Evolutionary conservation across 2,113 vertebrate species (phyloP), one percentile per base, ranked within the genome.

Genomic region (Brachypodius melanocephalos): DNA sequence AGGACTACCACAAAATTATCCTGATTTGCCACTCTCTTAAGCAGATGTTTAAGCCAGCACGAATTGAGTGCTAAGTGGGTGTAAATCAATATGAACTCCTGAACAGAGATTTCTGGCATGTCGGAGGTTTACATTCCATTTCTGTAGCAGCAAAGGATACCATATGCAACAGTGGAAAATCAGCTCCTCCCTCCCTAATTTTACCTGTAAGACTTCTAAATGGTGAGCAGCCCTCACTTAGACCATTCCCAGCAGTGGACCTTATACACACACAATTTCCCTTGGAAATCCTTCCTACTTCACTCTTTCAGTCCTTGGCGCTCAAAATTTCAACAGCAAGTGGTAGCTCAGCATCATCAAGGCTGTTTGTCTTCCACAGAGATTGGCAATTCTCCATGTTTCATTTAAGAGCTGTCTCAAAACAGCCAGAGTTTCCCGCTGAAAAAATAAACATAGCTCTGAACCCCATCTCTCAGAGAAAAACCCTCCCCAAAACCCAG

Each of bases 1-100:
- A 24, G 32, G 67, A 68, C 79, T 69, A 46, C 38, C 46, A 77
- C 51, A 86, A 74, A 84, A 55, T 77, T 54, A 43, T 58, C 63
- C 63, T 22, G 67, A 69, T 88, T 83, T 84, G 71, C 87, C 61
- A 38, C 84, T 62, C 54, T 62, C 29, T 89, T 69, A 32, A 3
- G 2, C 10, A 89, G 88, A 61, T 0, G 0, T 82, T 88, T 93
- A 88, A 79, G 75, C 24, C 12, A 46, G 85, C 51, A 63, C 71
- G 91, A 93, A 91, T 31, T 76, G 85, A 88, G 89, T 83, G 55
- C 24, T 94, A 96, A 96, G 75, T 82, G 75, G 55, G 75, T 95
- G 88, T 80, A 80, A 96, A 94, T 76, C 86, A 75, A 28, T 65
- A 88, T 59, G 93, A 91, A n/a, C 7, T 55, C 81, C 62, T 55